These are phyloP conservation scores for Heliocidaris tuberculata DNA, from an alignment of 35 echinoderm and acorn worm species.

Conservation along the genomic window DNA sequence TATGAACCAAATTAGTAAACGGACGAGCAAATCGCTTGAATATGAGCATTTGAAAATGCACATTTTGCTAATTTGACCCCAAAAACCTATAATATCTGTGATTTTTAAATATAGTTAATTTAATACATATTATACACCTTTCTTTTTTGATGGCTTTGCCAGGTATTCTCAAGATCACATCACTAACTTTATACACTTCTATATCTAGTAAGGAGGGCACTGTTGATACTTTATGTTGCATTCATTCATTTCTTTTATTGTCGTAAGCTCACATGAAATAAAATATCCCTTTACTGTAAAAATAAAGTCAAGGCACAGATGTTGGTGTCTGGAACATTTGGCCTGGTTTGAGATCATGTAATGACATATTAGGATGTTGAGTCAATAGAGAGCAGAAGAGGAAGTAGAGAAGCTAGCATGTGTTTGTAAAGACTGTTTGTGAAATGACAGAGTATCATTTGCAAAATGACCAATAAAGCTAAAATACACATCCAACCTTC, in stretches of 20 bases:
- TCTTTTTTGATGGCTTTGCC: no score
- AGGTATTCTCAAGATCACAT: no score
- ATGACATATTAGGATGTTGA: not conserved
- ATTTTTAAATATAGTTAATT: no score
- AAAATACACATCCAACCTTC: slow-evolving; percentile 33
- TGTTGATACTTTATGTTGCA: not conserved
- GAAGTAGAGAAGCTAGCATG: not conserved
- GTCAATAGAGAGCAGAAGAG: not conserved
- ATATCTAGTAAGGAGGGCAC: no score
- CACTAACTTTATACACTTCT: no score
- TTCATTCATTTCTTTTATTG: not conserved
- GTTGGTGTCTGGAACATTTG: not conserved
- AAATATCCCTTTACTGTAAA: not conserved
- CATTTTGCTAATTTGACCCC: no score
- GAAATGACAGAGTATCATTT: slow-evolving; percentile 26
- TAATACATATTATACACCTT: no score
- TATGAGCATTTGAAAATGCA: no score
- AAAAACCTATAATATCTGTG: no score
- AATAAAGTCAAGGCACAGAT: not conserved
- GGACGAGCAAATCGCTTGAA: no score
- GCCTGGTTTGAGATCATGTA: not conserved
- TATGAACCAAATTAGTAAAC: no score
- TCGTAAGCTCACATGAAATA: not conserved
- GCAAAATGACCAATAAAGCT: slow-evolving; percentile 22
- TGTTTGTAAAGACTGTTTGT: slow-evolving; percentile 12